Percentiles rank a stretch among this genome's conserved stretches.
These are phyloP conservation scores for Bradypodion ventrale DNA, from an alignment of 2,797 vertebrate genomes.

Conservation along the genomic window DNA sequence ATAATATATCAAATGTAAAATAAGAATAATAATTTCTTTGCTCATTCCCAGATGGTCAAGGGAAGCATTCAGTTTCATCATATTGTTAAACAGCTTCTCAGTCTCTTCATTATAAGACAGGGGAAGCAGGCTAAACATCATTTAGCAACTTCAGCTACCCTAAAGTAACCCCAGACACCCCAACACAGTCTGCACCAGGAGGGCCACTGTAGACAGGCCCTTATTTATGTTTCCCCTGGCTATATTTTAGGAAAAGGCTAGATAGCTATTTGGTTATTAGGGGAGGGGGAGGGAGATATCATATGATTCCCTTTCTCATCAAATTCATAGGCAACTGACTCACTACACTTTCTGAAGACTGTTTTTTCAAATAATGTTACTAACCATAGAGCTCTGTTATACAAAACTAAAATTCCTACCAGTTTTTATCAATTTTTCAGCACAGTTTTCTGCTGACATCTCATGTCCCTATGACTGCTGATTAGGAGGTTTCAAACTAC, in stretches of 20 bases:
- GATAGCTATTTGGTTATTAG: constrained; percentile 18
- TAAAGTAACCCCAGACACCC: too few species aligned
- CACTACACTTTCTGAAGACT: constrained; percentile 39
- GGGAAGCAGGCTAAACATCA: too few species aligned
- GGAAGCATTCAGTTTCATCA: too few species aligned
- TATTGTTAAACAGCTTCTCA: too few species aligned
- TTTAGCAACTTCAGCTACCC: too few species aligned
- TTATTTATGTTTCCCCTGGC: too few species aligned
- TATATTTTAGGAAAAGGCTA: background rate
- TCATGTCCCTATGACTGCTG: constrained; percentile 50
- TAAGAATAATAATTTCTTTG: too few species aligned
- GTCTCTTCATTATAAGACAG: too few species aligned
- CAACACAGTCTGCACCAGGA: too few species aligned
- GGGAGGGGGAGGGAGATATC: background rate
- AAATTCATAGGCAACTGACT: constrained; percentile 42
- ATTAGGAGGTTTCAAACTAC: constrained; percentile 17
- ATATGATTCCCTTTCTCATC: constrained; percentile 22
- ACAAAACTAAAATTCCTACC: constrained; percentile 43
- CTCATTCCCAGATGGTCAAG: too few species aligned
- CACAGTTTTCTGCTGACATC: constrained; percentile 38
- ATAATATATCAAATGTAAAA: too few species aligned
- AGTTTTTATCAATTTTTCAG: constrained; percentile 54
- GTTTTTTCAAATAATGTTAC: constrained; percentile 15
- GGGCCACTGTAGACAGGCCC: too few species aligned
- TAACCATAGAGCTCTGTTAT: constrained; percentile 39